A percentile compares a stretch with the other conserved stretches of the same genome.
These are phyloP conservation scores for Pseudachorutes palmiensis DNA, from an alignment of 1,140 invertebrate genomes.

Conservation along the genomic window DNA sequence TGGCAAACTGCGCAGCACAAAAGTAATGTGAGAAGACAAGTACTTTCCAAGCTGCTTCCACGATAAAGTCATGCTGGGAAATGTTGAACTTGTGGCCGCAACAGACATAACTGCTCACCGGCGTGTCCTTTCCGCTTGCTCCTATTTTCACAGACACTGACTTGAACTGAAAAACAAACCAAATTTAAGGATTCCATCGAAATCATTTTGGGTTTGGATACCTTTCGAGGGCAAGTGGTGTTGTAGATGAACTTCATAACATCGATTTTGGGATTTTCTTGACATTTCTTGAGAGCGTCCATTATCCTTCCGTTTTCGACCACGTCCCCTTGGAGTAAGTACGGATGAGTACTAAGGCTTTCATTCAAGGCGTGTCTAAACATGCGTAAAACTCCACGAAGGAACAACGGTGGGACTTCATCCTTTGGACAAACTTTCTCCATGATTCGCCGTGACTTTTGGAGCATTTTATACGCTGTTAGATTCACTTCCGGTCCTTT, in stretches of 20 bases:
- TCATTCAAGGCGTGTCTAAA: conserved; percentile 20
- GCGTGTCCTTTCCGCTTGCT: not conserved
- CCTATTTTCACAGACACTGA: not conserved
- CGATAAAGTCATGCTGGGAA: conserved; percentile 8
- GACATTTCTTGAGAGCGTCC: not conserved
- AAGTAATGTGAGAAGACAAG: conserved; percentile 20
- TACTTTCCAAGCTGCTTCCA: conserved; percentile 19
- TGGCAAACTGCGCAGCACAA: conserved; percentile 13
- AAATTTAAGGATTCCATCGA: not conserved
- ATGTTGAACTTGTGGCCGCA: conserved; percentile 7
- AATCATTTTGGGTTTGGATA: not conserved
- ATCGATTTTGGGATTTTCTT: not conserved
- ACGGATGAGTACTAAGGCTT: conserved; percentile 12
- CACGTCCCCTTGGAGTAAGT: not conserved
- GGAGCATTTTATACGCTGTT: conserved; percentile 15
- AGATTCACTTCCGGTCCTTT: not conserved
- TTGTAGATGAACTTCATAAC: not conserved
- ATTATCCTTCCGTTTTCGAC: not conserved
- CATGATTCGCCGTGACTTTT: conserved; percentile 13
- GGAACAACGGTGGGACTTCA: conserved; percentile 9
- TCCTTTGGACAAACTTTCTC: conserved; percentile 15
- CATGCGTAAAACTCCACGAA: conserved; percentile 16
- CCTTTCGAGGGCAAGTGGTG: not conserved
- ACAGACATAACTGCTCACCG: not conserved
- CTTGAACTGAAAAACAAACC: not conserved